Evolutionary conservation across 1,140 invertebrate species (phyloP).

Genomic region (Lerema accius): DNA sequence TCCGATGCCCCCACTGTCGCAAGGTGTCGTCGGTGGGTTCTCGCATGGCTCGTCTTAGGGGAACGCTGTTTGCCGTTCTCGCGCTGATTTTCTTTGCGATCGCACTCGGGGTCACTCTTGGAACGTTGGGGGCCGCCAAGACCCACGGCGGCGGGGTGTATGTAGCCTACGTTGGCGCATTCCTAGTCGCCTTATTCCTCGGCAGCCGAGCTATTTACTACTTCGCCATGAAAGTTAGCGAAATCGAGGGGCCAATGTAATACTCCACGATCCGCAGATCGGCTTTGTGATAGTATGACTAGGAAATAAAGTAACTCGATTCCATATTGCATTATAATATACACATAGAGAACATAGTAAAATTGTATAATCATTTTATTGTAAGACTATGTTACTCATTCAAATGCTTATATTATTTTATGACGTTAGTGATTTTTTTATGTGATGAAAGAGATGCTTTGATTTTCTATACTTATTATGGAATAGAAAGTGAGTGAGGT

Average conservation of each 20-base stretch:
- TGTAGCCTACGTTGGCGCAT: constrained; percentile 92
- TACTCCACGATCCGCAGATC: constrained; percentile 20
- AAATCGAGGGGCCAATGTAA: constrained; percentile 92
- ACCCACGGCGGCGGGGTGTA: constrained; percentile 90
- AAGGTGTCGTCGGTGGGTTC: constrained; percentile 96
- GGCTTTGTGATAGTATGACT: constrained; percentile 74
- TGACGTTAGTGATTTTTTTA: constrained; percentile 5
- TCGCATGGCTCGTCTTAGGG: constrained; percentile 90
- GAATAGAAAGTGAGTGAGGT: constrained; percentile 12
- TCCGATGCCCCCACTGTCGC: constrained; percentile 97
- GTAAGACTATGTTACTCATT: constrained; percentile 20
- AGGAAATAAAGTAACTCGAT: constrained; percentile 67
- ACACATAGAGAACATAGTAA: constrained; percentile 39
- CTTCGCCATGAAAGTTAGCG: constrained; percentile 94
- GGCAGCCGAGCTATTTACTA: constrained; percentile 93
- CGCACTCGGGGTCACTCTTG: constrained; percentile 91
- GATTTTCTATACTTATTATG: constrained; percentile 1
- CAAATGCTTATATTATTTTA: constrained; percentile 20
- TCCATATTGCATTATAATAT: constrained; percentile 68
- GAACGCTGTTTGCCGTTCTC: constrained; percentile 91
- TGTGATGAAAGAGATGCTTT: constrained; percentile 23
- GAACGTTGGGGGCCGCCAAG: constrained; percentile 82
- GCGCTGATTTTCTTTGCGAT: constrained; percentile 88
- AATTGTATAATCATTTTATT: constrained; percentile 26
- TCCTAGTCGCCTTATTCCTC: constrained; percentile 88